Evolutionary conservation across 2,888 invertebrate genomes (phyloP).

Genomic region (Megastigmus dorsalis): DNA sequence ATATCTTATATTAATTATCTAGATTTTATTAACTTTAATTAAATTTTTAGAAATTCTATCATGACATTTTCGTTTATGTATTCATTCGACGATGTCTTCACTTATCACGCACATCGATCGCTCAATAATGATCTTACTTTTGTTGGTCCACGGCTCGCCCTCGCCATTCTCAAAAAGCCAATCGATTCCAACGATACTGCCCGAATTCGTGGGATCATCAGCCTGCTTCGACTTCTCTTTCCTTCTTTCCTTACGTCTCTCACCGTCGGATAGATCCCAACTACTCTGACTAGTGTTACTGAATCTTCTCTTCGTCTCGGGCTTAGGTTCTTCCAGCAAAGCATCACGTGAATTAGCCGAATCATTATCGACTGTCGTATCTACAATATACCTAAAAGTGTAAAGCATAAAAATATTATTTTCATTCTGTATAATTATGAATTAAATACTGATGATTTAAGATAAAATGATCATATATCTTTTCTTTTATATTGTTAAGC

Average conservation of each 20-base stretch:
- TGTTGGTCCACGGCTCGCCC: constrained; percentile 68
- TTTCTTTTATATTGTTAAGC: too few relatives aligned
- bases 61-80: too few relatives aligned
- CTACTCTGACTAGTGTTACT: constrained; percentile 73
- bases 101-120: too few relatives aligned
- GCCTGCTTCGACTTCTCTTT: constrained; percentile 62
- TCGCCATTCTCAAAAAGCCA: constrained; percentile 78
- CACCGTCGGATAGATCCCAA: constrained; percentile 69
- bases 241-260: constrained; percentile 59
- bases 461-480: not conserved
- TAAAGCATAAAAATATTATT: not conserved
- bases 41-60: too few relatives aligned
- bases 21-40: too few relatives aligned
- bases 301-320: constrained; percentile 63
- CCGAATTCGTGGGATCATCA: constrained; percentile 68
- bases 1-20: too few relatives aligned
- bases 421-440: not conserved
- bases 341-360: constrained; percentile 72
- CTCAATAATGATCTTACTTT: constrained; percentile 67
- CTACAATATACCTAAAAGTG: constrained; percentile 66
- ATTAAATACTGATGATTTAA: not conserved
- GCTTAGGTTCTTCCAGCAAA: constrained; percentile 66
- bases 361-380: constrained; percentile 66
- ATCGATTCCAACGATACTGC: constrained; percentile 79
- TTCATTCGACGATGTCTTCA: too few relatives aligned